Evolutionary conservation across 35 echinoderm and acorn worm species (phyloP).

Genomic region (Apostichopus californicus): DNA sequence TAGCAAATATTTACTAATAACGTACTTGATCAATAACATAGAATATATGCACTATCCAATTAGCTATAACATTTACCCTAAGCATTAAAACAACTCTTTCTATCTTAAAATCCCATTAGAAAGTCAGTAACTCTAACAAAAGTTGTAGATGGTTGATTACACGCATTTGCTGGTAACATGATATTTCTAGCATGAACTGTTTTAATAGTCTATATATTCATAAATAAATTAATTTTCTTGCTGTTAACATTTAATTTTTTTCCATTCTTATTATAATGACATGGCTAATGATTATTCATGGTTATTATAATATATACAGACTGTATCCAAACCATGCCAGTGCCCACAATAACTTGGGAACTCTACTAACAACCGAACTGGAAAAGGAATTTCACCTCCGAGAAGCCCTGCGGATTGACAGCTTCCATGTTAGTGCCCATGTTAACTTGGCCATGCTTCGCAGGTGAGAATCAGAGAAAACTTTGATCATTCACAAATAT

Average conservation of each 20-base stretch:
- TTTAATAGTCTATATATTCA: too few relatives aligned
- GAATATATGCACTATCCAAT: too few relatives aligned
- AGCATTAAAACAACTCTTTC: too few relatives aligned
- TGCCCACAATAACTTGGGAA: constrained; percentile 90
- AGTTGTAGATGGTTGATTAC: not conserved
- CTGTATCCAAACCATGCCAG: constrained; percentile 88
- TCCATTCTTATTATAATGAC: not conserved
- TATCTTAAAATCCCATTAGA: too few relatives aligned
- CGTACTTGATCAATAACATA: too few relatives aligned
- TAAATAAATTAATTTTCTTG: not conserved
- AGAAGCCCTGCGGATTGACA: constrained; percentile 70
- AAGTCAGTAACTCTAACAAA: too few relatives aligned
- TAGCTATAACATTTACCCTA: too few relatives aligned
- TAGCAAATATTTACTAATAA: too few relatives aligned
- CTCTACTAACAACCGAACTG: constrained; percentile 60
- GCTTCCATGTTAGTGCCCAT: constrained; percentile 77
- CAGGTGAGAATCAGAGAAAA: constrained; percentile 48
- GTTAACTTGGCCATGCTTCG: constrained; percentile 83
- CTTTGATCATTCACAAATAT: too few relatives aligned
- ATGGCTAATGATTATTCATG: not conserved
- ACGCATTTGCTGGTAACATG: too few relatives aligned
- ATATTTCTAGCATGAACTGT: too few relatives aligned
- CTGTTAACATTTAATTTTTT: not conserved
- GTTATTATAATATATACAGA: constrained; percentile 11
- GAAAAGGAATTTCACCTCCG: constrained; percentile 14